Percentiles rank a stretch among this genome's conserved stretches.
Conservation (phyloP, 2,113 vertebrate genomes). For the Callionymus lyra region DNA sequence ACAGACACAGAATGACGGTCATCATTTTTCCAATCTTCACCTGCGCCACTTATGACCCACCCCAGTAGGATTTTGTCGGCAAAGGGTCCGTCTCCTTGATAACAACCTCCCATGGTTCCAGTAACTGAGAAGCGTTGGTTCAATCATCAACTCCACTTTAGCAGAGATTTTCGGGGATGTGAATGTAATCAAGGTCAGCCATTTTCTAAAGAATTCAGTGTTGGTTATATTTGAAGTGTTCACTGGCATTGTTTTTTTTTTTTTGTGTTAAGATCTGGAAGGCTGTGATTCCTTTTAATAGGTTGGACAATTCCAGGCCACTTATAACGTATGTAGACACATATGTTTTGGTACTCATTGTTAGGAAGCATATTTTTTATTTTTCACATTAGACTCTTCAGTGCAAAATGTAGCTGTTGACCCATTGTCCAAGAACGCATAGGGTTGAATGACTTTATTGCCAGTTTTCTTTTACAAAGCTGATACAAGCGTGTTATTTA, state of each 20-base stretch:
- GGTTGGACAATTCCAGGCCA: background rate
- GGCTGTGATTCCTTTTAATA: background rate
- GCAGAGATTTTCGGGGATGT: background rate
- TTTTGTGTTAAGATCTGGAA: background rate
- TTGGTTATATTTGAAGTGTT: background rate
- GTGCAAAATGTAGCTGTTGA: background rate
- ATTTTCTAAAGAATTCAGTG: background rate
- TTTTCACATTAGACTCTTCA: background rate
- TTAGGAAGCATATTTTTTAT: background rate
- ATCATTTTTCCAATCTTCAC: too few species aligned
- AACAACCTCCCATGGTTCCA: constrained; percentile 1
- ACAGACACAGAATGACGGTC: too few species aligned
- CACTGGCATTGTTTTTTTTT: background rate
- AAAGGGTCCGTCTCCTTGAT: background rate
- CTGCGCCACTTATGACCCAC: too few species aligned
- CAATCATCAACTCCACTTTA: too few species aligned
- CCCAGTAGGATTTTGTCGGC: background rate
- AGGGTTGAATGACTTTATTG: background rate
- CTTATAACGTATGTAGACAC: background rate
- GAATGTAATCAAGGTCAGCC: background rate
- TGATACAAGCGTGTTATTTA: too few species aligned
- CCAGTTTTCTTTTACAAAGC: background rate
- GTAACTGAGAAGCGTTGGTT: background rate
- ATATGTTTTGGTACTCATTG: background rate
- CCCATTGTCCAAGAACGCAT: background rate